A percentile compares a stretch with the other conserved stretches of the same genome.
phyloP scores from a whole-genome alignment of 1,140 invertebrate species.

The Sarcophaga peregrina region DNA sequence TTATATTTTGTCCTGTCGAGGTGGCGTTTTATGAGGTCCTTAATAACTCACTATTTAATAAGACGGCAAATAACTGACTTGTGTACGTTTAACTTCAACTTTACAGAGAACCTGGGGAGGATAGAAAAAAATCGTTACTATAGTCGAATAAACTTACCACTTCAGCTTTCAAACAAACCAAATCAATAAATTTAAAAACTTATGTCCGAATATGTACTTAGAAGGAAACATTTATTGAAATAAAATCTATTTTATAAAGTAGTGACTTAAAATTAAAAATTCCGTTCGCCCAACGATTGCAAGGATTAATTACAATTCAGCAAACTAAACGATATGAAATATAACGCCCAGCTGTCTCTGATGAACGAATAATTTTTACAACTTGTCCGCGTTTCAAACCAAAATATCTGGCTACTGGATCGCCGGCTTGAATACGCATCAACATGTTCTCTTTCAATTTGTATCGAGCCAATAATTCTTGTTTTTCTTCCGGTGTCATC shows the following conservation, averaged over 20 bases:
- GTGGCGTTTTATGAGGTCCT: no score
- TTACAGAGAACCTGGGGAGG: no score
- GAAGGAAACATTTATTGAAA: neutral
- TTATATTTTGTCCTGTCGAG: no score
- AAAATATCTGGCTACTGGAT: slow-evolving; percentile 89
- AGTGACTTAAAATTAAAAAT: neutral
- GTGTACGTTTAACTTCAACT: no score
- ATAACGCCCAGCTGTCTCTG: slow-evolving; percentile 98
- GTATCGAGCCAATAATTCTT: slow-evolving; percentile 82
- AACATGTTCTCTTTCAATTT: slow-evolving; percentile 99
- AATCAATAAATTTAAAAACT: no score
- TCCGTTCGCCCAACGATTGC: neutral
- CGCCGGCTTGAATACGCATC: slow-evolving; percentile 98
- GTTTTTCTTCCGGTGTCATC: slow-evolving; percentile 96
- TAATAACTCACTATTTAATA: no score
- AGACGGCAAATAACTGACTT: no score
- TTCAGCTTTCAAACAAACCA: no score
- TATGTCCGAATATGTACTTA: no score
- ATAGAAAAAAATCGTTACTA: no score
- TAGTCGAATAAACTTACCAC: no score
- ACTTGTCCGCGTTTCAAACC: slow-evolving; percentile 75
- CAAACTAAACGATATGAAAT: slow-evolving; percentile 98
- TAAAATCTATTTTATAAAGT: neutral
- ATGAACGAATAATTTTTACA: slow-evolving; percentile 97
- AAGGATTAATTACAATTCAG: slow-evolving; percentile 67